phyloP scores from a whole-genome alignment of 2,113 vertebrate genomes.

The Gobiocypris rarus region DNA sequence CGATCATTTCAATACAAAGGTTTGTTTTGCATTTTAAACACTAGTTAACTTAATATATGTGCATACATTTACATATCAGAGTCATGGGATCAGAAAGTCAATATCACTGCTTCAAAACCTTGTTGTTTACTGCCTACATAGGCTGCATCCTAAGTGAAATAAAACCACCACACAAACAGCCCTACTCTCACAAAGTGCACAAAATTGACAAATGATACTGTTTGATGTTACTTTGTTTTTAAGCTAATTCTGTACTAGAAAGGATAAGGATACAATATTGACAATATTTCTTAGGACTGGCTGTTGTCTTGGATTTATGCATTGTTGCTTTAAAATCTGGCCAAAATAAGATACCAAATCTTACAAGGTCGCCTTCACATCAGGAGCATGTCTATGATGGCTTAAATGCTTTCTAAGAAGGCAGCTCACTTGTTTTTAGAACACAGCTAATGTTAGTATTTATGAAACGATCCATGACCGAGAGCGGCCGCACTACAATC shows the following conservation, averaged over 20 bases:
- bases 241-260: background rate
- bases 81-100: slow-evolving; percentile 18
- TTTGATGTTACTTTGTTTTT: background rate
- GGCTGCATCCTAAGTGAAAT: slow-evolving; percentile 11
- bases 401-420: background rate
- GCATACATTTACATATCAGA: slow-evolving; percentile 24
- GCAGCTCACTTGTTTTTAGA: background rate
- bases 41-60: slow-evolving; percentile 21
- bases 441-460: background rate
- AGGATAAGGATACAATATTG: no score
- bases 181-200: background rate
- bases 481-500: background rate
- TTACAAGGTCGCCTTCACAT: background rate
- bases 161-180: background rate
- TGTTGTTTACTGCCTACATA: slow-evolving; percentile 16
- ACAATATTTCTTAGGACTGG: background rate
- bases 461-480: slow-evolving; percentile 12
- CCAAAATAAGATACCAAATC: background rate
- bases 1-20: background rate
- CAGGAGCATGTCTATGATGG: background rate
- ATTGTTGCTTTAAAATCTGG: background rate
- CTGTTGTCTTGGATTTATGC: background rate
- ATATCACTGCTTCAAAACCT: background rate
- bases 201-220: background rate
- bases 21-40: slow-evolving; percentile 12